A percentile compares a stretch with the other conserved stretches of the same genome.
These are phyloP conservation scores for Sula dactylatra DNA, from an alignment of 2,113 vertebrate species.

Conservation along the genomic window DNA sequence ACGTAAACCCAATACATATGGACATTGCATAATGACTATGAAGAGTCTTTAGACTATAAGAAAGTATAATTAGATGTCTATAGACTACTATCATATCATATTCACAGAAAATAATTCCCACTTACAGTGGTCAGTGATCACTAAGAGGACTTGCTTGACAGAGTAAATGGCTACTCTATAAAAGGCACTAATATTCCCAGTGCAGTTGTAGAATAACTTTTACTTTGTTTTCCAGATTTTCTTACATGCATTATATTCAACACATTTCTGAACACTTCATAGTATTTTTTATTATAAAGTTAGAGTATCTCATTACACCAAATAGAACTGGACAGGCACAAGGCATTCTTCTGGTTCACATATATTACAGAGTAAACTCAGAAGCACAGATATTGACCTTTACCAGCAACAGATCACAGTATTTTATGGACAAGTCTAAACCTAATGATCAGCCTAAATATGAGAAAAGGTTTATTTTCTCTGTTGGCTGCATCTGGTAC, in stretches of 20 bases:
- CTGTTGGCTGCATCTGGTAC: not conserved
- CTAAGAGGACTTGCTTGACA: not conserved
- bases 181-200: not conserved
- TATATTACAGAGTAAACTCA: not conserved
- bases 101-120: not conserved
- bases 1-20: not conserved
- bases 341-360: not conserved
- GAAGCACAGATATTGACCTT: not conserved
- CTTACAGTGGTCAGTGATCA: not conserved
- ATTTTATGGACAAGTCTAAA: not conserved
- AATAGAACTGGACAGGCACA: not conserved
- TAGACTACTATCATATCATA: not conserved
- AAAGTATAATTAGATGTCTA: not conserved
- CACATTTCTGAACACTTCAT: not conserved
- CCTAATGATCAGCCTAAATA: not conserved
- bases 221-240: not conserved
- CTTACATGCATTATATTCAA: not conserved
- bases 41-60: not conserved
- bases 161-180: not conserved
- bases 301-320: not conserved
- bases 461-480: not conserved
- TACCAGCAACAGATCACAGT: not conserved
- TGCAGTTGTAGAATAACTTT: not conserved
- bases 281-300: not conserved
- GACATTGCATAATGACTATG: fast-evolving